Percentiles rank a stretch among this genome's conserved stretches.
Evolutionary conservation across 1,140 invertebrate species (phyloP).

Genomic region (Notospermus geniculatus): DNA sequence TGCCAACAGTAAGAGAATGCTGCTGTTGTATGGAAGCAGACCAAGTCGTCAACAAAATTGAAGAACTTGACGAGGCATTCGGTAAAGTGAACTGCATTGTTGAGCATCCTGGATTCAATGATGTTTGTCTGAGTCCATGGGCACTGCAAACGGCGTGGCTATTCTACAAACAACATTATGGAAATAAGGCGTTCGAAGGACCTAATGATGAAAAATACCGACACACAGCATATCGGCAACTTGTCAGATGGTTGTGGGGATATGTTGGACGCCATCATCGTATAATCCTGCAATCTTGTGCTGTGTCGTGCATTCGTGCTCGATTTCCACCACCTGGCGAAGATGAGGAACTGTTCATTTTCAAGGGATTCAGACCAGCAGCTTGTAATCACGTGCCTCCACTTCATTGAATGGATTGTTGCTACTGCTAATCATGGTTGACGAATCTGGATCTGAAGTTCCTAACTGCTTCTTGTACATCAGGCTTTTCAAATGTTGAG

Average conservation of each 20-base stretch:
- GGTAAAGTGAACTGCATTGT: not conserved
- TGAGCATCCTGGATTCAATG: not conserved
- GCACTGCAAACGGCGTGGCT: not conserved
- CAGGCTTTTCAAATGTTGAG: too few species aligned
- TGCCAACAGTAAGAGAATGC: not conserved
- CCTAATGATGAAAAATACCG: not conserved
- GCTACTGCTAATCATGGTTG: too few species aligned
- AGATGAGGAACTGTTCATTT: too few species aligned
- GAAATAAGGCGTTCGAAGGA: not conserved
- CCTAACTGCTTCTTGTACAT: too few species aligned
- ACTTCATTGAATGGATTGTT: too few species aligned
- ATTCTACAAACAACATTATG: not conserved
- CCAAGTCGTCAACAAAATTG: not conserved
- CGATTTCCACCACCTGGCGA: not conserved
- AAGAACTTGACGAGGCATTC: not conserved
- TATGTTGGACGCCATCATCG: not conserved
- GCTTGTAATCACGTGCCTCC: too few species aligned
- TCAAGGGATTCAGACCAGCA: too few species aligned
- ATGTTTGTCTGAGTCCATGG: not conserved
- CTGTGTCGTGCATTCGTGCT: not conserved
- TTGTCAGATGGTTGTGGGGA: not conserved
- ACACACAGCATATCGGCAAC: not conserved
- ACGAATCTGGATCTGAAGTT: too few species aligned
- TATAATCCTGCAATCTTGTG: not conserved
- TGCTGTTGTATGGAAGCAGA: not conserved